A percentile compares a stretch with the other conserved stretches of the same genome.
Conservation (phyloP, 2,888 invertebrate species). For the Pterostichus madidus region DNA sequence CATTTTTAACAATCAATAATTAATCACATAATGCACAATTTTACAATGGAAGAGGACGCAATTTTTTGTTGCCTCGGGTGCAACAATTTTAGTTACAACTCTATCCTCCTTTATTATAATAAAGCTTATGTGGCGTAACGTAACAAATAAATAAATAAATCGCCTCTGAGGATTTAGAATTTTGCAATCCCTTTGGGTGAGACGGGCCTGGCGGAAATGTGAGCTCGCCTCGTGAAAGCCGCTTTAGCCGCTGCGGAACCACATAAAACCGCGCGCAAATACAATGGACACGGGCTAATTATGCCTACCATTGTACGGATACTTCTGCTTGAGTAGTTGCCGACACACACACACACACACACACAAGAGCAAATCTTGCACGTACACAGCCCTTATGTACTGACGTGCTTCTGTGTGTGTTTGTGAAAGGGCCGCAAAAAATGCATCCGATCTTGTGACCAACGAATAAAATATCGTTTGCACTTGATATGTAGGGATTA, state of each 20-base stretch:
- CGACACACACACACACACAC: constrained; percentile 36
- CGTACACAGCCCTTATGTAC: constrained; percentile 2
- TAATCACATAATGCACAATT: too few relatives aligned
- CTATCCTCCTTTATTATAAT: too few relatives aligned
- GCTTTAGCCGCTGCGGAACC: constrained; percentile 2
- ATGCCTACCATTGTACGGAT: constrained; percentile 62
- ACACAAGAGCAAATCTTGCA: neutral
- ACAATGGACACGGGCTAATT: constrained; percentile 67
- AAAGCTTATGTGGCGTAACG: too few relatives aligned
- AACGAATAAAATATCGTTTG: constrained; percentile 25
- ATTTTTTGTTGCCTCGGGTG: too few relatives aligned
- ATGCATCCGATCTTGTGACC: constrained; percentile 19
- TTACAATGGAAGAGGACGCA: too few relatives aligned
- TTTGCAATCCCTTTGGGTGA: neutral
- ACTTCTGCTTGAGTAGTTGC: constrained; percentile 61
- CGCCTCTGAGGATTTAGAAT: neutral
- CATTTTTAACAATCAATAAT: too few relatives aligned
- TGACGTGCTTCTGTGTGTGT: neutral
- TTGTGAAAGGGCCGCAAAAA: constrained; percentile 24
- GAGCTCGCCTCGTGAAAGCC: neutral
- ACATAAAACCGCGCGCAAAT: constrained; percentile 64
- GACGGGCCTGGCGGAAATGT: too few relatives aligned
- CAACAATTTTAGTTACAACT: too few relatives aligned
- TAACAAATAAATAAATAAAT: too few relatives aligned
- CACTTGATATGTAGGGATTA: constrained; percentile 7